Base-by-base conservation (phyloP, 2,888 invertebrate species). In the Cerastis rubricosa region DNA sequence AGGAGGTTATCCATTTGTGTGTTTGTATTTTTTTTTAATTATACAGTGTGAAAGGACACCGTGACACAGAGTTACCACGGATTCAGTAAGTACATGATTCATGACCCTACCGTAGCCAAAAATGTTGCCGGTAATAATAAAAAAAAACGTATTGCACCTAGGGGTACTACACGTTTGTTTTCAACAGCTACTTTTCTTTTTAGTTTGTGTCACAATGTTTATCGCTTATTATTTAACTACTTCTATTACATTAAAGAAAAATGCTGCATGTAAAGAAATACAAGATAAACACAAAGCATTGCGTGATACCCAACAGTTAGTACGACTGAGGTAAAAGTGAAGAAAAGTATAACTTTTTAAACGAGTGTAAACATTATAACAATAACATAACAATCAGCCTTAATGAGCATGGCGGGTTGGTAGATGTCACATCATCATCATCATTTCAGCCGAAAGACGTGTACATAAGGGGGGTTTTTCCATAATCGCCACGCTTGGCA, bases 251-350 rank as follows among this genome's bases (percentile, higher is more conserved):
- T 35, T 12, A 22, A 69, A 72, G 35, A 57, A 49, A 69, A 61
- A 59, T 51, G n/a, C 4, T 63, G 17, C 61, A 40, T 47, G 63
- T 64, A 72, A 77, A 71, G n/a, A 40, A n/a, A 51, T 19, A 68
- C 17, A 61, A 66, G 59, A 61, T 63, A 72, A 47, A 75, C 1
- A 65, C 66, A 73, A 79, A 61, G 45, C 72, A 49, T 81, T 35
- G 81, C 81, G 75, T 76, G 75, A 59, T 51, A 19, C 9, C 0
- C 25, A 63, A 43, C 64, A 65, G n/a, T 73, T 78, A 51, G 49
- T 19, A 25, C 4, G 5, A 49, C 19, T 0, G 6, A 43, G 6
- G 67, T 51, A 40, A 57, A 57, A 74, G 29, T 69, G n/a, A 49
- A 66, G 19, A 71, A 47, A 47, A 81, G 63, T 67, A 35, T 8